These are phyloP conservation scores for Anarsia innoxiella DNA, from an alignment of 2,888 invertebrate species.

Conservation along the genomic window DNA sequence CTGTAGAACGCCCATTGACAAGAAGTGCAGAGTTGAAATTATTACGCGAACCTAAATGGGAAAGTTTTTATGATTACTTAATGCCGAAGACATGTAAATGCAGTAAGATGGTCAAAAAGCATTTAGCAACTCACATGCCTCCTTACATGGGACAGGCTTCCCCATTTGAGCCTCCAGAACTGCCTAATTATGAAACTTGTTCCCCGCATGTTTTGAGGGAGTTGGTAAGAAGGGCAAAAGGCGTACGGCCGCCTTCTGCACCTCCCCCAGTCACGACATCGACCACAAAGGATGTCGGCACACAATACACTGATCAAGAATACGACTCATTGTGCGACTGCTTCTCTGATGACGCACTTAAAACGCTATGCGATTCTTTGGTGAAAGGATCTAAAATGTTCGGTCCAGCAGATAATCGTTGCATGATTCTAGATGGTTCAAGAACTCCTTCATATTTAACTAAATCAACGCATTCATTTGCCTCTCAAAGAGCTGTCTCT, in stretches of 20 bases:
- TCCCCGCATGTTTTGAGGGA: slow-evolving; percentile 32
- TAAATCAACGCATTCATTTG: slow-evolving; percentile 30
- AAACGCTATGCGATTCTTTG: slow-evolving; percentile 26
- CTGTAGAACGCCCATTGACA: too few relatives aligned
- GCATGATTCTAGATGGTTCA: not conserved
- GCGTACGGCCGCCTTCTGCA: slow-evolving; percentile 19
- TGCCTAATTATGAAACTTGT: slow-evolving; percentile 50
- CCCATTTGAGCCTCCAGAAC: slow-evolving; percentile 31
- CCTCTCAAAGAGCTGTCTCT: slow-evolving; percentile 34
- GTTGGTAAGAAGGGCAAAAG: slow-evolving; percentile 36
- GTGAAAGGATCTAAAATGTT: slow-evolving; percentile 17
- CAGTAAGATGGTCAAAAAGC: slow-evolving; percentile 42
- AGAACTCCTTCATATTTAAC: slow-evolving; percentile 22
- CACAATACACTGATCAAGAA: slow-evolving; percentile 44
- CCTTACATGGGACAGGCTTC: slow-evolving; percentile 54
- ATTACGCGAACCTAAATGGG: slow-evolving; percentile 51
- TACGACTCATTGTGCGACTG: slow-evolving; percentile 40
- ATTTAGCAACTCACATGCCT: slow-evolving; percentile 48
- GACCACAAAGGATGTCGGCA: slow-evolving; percentile 34
- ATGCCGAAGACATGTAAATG: slow-evolving; percentile 41
- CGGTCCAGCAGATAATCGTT: too few relatives aligned
- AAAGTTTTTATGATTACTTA: slow-evolving; percentile 42
- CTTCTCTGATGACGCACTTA: slow-evolving; percentile 41
- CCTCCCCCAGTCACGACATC: slow-evolving; percentile 19
- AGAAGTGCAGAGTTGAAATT: slow-evolving; percentile 35